Base-by-base conservation (phyloP, 2,797 vertebrate species). In the Gobio occitaniae region DNA sequence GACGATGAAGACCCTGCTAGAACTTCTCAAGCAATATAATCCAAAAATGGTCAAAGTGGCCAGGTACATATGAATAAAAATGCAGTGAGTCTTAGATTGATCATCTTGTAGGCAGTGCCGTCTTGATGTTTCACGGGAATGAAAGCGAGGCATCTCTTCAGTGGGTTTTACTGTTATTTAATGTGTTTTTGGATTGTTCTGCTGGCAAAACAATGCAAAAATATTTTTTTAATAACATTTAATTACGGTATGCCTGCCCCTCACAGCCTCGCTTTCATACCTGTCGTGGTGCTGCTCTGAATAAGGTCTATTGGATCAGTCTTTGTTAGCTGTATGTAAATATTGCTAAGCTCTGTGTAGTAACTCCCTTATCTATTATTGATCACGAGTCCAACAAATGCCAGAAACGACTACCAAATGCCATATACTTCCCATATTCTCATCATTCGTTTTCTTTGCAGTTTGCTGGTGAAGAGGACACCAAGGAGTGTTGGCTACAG, bases 1-100 rank as follows among this genome's bases (percentile, higher is more conserved):
- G 94, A 99, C 98, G 0, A 99, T 99, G 98, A 97, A 98, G 91
- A 99, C 98, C 0, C 90, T 99, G 88, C 93, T 99, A 88, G 92
- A 97, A 77, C 95, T 99, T 59, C 96, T 99, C 78, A 96, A 97
- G 90, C 96, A 97, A 83, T 97, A 97, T 94, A 98, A 97, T 88
- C 98, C 98, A 92, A 98, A 99, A 95, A 99, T 99, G 98, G 98
- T 99, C 75, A 99, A 99, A 94, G 98, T 99, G 65, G 97, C 97
- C 89, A 99, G 98, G 98, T 99, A 93, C 89, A 52, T 4, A 3
- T 10, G 21, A 59, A 48, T 29, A 32, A n/a, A 54, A 32, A 38
- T 29, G 21, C 41, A 21, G 0, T 16, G 25, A 69, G 50, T 29
- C 6, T 11, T 21, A 0, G 32, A 17, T 44, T 69, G 48, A 41